These are phyloP conservation scores for Drosophila parvula DNA, from an alignment of 1,140 invertebrate genomes.

Conservation along the genomic window DNA sequence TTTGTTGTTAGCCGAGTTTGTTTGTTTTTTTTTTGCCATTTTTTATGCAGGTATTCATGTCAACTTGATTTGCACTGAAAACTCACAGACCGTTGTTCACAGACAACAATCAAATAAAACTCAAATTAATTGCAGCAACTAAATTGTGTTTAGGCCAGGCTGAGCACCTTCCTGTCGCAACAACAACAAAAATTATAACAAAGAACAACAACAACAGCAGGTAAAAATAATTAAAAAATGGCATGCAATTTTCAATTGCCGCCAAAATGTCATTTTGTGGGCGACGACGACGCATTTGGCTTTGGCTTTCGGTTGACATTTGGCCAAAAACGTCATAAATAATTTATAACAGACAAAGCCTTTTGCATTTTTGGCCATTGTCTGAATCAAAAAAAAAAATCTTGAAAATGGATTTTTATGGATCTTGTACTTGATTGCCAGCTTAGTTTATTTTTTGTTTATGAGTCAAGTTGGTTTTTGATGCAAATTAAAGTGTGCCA, in stretches of 20 bases:
- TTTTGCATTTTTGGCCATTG: constrained; percentile 62
- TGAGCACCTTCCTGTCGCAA: constrained; percentile 40
- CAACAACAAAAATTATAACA: neutral
- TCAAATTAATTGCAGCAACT: constrained; percentile 56
- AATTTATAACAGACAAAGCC: constrained; percentile 59
- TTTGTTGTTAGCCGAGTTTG: constrained; percentile 22
- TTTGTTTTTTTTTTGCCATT: constrained; percentile 21
- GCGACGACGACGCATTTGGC: constrained; percentile 47
- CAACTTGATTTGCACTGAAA: constrained; percentile 60
- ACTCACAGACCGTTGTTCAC: constrained; percentile 33
- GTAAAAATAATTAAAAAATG: constrained; percentile 46
- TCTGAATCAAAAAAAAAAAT: constrained; percentile 37
- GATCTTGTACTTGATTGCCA: constrained; percentile 44
- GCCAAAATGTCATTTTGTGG: constrained; percentile 64
- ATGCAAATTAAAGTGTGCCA: constrained; percentile 60
- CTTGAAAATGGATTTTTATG: constrained; percentile 56
- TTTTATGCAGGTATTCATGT: constrained; percentile 41
- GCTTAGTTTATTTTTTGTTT: constrained; percentile 27
- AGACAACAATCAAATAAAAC: constrained; percentile 33
- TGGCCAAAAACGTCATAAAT: constrained; percentile 51
- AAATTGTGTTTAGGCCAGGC: constrained; percentile 48
- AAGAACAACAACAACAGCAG: constrained; percentile 15
- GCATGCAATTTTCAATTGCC: constrained; percentile 18
- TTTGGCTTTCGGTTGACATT: constrained; percentile 57
- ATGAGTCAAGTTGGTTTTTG: constrained; percentile 33